phyloP scores from a whole-genome alignment of 2,113 vertebrate species.

The Campylomormyrus numenius region DNA sequence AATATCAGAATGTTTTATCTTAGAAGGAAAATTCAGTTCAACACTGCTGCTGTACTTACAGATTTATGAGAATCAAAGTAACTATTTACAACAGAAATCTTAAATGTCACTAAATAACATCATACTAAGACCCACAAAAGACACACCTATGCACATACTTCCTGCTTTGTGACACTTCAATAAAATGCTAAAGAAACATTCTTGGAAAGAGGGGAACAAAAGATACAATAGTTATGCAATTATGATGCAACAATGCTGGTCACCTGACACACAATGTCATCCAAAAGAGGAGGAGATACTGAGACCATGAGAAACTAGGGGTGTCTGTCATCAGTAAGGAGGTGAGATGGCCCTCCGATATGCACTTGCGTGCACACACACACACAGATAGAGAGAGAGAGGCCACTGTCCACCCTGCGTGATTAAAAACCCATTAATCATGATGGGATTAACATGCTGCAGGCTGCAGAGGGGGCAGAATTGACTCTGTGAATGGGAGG shows the following conservation, averaged over 20 bases:
- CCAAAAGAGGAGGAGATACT: neutral
- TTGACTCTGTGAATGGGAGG: neutral
- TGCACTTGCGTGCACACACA: neutral
- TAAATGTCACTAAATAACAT: neutral
- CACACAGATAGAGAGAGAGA: too few species aligned
- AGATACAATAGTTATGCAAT: neutral
- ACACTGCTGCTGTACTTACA: neutral
- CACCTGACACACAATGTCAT: neutral
- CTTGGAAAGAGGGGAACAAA: neutral
- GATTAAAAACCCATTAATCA: constrained; percentile 47
- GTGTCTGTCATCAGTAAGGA: neutral
- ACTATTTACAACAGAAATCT: neutral
- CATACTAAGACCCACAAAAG: neutral
- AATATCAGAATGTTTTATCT: neutral
- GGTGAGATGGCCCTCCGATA: neutral
- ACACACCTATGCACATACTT: neutral
- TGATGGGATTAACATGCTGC: constrained; percentile 33
- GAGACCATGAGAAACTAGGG: neutral
- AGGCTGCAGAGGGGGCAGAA: constrained; percentile 20
- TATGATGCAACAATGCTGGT: neutral
- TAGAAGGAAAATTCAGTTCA: neutral
- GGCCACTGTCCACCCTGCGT: constrained; percentile 8
- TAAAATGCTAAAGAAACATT: neutral
- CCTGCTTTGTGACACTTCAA: neutral
- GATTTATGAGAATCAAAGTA: too few species aligned